Evolutionary conservation across 2,113 vertebrate genomes (phyloP), one percentile per base, ranked within the genome.

Genomic region (Xiphorhynchus elegans): DNA sequence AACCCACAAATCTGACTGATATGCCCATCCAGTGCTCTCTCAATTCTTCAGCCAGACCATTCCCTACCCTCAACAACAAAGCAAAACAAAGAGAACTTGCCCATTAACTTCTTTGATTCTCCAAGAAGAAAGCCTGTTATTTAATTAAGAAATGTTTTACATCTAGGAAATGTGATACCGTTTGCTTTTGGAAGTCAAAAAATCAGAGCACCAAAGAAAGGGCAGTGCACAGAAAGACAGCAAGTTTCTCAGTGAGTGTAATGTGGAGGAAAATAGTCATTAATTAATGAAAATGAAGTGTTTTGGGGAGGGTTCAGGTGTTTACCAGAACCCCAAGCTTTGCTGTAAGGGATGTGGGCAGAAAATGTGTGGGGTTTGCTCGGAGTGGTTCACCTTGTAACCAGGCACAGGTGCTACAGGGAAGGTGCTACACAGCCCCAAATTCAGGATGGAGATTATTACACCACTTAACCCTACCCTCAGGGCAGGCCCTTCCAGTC

Each of bases 391-490:
- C 78, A 80, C 49, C 52, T 82, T 47, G n/a, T 89, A 78, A 87
- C 62, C 67, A 79, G 20, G 50, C 58, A 64, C 74, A 49, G 72
- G n/a, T n/a, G n/a, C n/a, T n/a, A n/a, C 50, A 83, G 37, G 53
- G 69, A 92, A 95, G 59, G 80, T 84, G 69, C 83, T 82, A 15
- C 19, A 49, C 15, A 60, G 68, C 86, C 42, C 76, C 29, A 19
- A 39, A 52, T 64, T 85, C 78, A 60, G 69, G 21, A 44, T 72
- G 70, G 66, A 79, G 84, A 82, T 92, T 33, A 94, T 58, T 80
- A 74, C 9, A 73, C 49, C 73, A 74, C 91, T 95, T 95, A 77
- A 72, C 80, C 89, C 87, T 47, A 52, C 96, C 93, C 94, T 91
- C 49, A 84, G 68, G 84, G 86, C 90, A 96, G 37, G 58, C 60